Conservation (phyloP, 1,140 invertebrate genomes). For the Drosophila burlai region DNA sequence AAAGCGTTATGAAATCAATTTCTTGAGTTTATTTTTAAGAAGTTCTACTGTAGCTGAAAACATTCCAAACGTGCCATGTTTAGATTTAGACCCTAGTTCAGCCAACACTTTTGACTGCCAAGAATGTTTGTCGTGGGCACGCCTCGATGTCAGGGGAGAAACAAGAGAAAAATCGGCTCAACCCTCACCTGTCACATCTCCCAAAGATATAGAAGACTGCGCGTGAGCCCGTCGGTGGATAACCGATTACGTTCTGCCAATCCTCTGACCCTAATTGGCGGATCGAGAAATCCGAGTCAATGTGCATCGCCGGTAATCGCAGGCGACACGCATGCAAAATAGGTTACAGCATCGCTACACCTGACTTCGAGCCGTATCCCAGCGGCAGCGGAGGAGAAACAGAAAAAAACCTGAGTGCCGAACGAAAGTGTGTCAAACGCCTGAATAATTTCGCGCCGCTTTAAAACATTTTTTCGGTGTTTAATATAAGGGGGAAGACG, state of each 20-base stretch:
- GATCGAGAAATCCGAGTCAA: constrained; percentile 56
- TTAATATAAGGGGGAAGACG: constrained; percentile 43
- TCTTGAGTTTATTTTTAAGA: neutral
- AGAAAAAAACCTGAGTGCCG: constrained; percentile 21
- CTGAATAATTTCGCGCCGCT: constrained; percentile 74
- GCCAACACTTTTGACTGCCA: constrained; percentile 12
- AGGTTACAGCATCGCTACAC: constrained; percentile 76
- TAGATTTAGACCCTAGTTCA: constrained; percentile 11
- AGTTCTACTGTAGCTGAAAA: constrained; percentile 4
- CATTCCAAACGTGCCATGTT: neutral
- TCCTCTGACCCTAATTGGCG: constrained; percentile 73
- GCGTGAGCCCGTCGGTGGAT: constrained; percentile 7
- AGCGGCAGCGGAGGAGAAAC: neutral
- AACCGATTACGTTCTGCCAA: constrained; percentile 12
- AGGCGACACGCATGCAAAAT: constrained; percentile 72
- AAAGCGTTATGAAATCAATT: too few relatives aligned
- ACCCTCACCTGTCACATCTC: constrained; percentile 7
- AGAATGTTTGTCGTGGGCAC: constrained; percentile 57
- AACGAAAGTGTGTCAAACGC: constrained; percentile 81
- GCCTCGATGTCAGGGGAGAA: neutral
- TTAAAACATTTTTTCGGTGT: constrained; percentile 55
- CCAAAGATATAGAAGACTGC: neutral
- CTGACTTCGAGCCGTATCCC: constrained; percentile 14
- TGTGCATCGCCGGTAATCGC: constrained; percentile 56
- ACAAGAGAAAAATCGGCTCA: neutral